Evolutionary conservation across 2,797 vertebrate genomes (phyloP).

Genomic region (Peromyscus attwateri): DNA sequence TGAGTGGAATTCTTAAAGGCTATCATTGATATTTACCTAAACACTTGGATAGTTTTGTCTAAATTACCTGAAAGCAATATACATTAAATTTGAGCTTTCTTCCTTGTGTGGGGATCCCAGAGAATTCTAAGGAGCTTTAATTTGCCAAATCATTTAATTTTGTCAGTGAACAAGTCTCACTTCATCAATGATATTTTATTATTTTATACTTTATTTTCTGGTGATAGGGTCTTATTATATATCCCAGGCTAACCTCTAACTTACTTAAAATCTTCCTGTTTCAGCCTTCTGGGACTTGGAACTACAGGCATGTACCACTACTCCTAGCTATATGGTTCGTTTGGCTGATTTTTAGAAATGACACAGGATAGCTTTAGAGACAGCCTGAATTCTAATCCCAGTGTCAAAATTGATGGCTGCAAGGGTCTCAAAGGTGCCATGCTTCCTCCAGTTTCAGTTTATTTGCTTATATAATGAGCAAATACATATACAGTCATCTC

Average conservation of each 20-base stretch:
- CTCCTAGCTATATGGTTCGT: not conserved
- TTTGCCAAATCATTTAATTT: constrained; percentile 8
- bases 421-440: not conserved
- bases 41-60: constrained; percentile 3
- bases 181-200: not conserved
- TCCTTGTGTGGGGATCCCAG: not conserved
- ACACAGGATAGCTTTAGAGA: not conserved
- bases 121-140: constrained; percentile 24
- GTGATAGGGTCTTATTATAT: not conserved
- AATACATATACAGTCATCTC: not conserved
- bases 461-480: not conserved
- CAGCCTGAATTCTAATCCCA: not conserved
- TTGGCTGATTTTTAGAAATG: not conserved
- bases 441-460: not conserved
- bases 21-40: constrained; percentile 22
- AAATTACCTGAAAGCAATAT: not conserved
- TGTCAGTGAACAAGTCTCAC: not conserved
- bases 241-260: not conserved
- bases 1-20: constrained; percentile 19
- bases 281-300: not conserved
- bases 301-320: not conserved
- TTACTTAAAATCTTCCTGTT: not conserved
- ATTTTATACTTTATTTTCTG: not conserved
- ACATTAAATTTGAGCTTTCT: not conserved
- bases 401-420: not conserved